Evolutionary conservation across 2,888 invertebrate genomes (phyloP).

Genomic region (Schizaphis graminum): DNA sequence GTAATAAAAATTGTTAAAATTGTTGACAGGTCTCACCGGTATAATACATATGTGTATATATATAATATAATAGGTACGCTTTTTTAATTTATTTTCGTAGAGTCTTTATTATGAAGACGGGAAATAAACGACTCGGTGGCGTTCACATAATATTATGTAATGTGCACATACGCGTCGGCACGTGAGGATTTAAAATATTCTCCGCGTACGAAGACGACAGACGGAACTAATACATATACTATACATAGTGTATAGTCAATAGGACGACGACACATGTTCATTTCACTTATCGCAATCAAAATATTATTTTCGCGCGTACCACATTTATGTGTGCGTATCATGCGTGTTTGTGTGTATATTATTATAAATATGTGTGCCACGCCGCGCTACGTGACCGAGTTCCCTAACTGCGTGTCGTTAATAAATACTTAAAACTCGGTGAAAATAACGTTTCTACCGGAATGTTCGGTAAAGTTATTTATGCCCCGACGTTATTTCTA

Average conservation of each 20-base stretch:
- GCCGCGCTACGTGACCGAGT: constrained; percentile 35
- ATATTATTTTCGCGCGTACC: background rate
- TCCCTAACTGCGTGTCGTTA: background rate
- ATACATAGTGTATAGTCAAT: constrained; percentile 6
- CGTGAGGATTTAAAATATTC: constrained; percentile 12
- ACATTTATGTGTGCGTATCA: background rate
- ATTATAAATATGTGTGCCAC: background rate
- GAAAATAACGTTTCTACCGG: background rate
- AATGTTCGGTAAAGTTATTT: constrained; percentile 1
- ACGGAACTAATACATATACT: background rate
- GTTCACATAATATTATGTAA: constrained; percentile 9
- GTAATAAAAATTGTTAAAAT: background rate
- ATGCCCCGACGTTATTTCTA: background rate
- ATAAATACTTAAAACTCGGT: constrained; percentile 9
- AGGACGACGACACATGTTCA: constrained; percentile 31
- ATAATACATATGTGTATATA: background rate
- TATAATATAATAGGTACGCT: background rate
- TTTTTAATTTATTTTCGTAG: background rate
- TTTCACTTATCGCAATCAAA: constrained; percentile 40
- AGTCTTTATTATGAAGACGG: background rate
- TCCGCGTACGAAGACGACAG: background rate
- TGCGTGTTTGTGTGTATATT: background rate
- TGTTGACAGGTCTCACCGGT: background rate
- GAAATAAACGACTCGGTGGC: background rate
- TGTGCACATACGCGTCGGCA: background rate